phyloP scores from a whole-genome alignment of 2,888 invertebrate genomes.

The Machimus atricapillus region DNA sequence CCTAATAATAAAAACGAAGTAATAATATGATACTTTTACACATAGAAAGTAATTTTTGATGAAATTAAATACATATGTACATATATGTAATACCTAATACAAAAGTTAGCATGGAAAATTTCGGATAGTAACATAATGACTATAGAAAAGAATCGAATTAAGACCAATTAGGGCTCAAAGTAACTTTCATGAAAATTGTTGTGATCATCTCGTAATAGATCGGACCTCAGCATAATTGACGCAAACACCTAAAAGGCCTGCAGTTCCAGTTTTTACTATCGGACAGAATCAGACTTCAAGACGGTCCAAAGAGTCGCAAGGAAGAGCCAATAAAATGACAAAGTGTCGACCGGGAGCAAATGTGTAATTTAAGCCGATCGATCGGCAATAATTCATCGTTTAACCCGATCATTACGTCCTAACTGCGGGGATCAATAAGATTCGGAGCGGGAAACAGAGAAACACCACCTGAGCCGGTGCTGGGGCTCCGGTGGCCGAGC shows the following conservation, averaged over 20 bases:
- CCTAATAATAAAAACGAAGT: too few relatives aligned
- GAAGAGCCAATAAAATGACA: conserved; percentile 31
- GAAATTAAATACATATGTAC: too few relatives aligned
- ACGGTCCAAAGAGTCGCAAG: not conserved
- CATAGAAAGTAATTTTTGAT: too few relatives aligned
- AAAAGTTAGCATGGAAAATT: not conserved
- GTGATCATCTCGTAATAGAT: not conserved
- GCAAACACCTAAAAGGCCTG: not conserved
- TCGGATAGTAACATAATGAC: not conserved
- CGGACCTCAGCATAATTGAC: not conserved
- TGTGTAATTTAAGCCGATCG: conserved; percentile 38
- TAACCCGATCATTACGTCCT: conserved; percentile 37
- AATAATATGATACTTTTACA: too few relatives aligned
- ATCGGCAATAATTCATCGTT: conserved; percentile 37
- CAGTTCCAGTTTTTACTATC: not conserved
- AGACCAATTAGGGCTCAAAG: not conserved
- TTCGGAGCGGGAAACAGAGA: not conserved
- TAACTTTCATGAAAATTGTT: not conserved
- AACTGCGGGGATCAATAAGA: conserved; percentile 33
- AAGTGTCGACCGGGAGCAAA: conserved; percentile 18
- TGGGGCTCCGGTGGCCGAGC: not conserved
- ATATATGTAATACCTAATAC: too few relatives aligned
- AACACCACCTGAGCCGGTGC: not conserved
- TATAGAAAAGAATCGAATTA: not conserved
- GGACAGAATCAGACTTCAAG: not conserved